Conservation (phyloP, 1,140 invertebrate genomes). For the Diabrotica virgifera region DNA sequence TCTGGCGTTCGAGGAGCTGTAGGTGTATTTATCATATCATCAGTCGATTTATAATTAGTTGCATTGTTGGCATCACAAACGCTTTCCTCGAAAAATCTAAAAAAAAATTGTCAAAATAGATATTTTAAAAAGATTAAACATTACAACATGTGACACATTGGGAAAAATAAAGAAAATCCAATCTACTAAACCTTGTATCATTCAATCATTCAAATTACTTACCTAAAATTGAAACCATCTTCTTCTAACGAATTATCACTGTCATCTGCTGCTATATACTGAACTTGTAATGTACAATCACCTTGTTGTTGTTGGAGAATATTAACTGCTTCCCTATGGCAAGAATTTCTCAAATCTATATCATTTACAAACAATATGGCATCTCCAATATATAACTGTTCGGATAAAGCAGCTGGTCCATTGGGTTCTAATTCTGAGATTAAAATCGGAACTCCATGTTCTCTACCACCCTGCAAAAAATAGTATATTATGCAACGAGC, state of each 20-base stretch:
- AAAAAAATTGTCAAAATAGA: too few species aligned
- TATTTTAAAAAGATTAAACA: too few species aligned
- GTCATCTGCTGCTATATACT: constrained; percentile 70
- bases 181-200: too few species aligned
- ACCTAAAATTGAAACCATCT: constrained; percentile 53
- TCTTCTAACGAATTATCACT: constrained; percentile 55
- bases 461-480: constrained; percentile 66
- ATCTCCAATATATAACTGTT: constrained; percentile 75
- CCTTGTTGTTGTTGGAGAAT: constrained; percentile 68
- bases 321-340: constrained; percentile 71
- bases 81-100: constrained; percentile 51
- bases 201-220: constrained; percentile 20
- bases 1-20: constrained; percentile 63
- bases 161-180: too few species aligned
- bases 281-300: constrained; percentile 67
- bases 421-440: constrained; percentile 80
- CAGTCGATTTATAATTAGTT: constrained; percentile 36
- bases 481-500: background rate
- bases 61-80: constrained; percentile 41
- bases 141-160: too few species aligned
- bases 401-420: constrained; percentile 68
- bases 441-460: constrained; percentile 83
- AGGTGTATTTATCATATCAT: constrained; percentile 53
- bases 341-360: constrained; percentile 67
- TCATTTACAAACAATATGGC: constrained; percentile 79